Evolutionary conservation across 2,888 invertebrate species (phyloP).

Genomic region (Augochlorella aurata): DNA sequence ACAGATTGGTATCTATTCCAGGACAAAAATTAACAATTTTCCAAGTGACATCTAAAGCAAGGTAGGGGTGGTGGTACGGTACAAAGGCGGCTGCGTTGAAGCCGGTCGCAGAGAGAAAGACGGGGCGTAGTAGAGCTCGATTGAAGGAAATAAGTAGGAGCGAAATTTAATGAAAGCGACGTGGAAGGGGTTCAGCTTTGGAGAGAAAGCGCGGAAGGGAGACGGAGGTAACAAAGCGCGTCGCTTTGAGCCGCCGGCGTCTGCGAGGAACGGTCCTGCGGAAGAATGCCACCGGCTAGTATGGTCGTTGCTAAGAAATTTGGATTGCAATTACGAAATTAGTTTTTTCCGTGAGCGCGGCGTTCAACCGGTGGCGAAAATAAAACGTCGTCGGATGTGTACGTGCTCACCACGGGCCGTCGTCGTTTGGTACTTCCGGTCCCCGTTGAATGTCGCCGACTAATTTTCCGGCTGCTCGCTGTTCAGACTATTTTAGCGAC

Average conservation of each 20-base stretch:
- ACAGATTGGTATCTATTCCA: too few species aligned
- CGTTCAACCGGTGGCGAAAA: slow-evolving; percentile 19
- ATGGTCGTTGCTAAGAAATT: slow-evolving; percentile 45
- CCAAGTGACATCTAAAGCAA: background rate
- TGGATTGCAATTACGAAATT: slow-evolving; percentile 65
- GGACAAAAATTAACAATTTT: background rate
- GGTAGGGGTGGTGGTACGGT: background rate
- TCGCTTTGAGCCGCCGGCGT: background rate
- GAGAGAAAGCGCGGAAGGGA: background rate
- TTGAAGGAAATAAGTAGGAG: slow-evolving; percentile 11
- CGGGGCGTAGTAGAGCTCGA: background rate
- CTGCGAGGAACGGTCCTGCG: background rate
- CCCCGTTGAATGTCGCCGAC: slow-evolving; percentile 42
- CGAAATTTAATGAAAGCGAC: slow-evolving; percentile 3
- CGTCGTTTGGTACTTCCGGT: slow-evolving; percentile 51
- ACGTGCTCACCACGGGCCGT: slow-evolving; percentile 18
- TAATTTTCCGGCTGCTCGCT: slow-evolving; percentile 53
- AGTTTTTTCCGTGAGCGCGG: slow-evolving; percentile 37
- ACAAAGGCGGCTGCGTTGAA: background rate
- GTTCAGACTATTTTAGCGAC: slow-evolving; percentile 30
- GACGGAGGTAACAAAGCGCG: slow-evolving; percentile 4
- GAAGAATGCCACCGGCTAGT: slow-evolving; percentile 11
- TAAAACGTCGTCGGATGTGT: slow-evolving; percentile 39
- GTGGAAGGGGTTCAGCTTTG: background rate
- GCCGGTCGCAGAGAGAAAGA: background rate